phyloP scores from a whole-genome alignment of 1,140 invertebrate species.

The Oncopodura yosiiana region DNA sequence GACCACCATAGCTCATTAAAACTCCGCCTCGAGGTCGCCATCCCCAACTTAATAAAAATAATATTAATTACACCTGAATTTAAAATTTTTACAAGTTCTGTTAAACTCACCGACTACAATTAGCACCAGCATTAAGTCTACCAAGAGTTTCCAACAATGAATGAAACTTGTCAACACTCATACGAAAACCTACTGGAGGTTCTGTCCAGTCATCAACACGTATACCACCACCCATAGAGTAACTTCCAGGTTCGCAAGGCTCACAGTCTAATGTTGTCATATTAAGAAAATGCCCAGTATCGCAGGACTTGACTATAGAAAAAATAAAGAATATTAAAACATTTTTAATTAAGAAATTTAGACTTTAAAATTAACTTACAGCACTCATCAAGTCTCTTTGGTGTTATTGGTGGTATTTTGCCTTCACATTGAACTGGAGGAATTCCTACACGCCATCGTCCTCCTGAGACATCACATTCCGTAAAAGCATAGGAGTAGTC shows the following conservation, averaged over 20 bases:
- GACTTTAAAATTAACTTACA: slow-evolving; percentile 39
- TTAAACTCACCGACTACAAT: slow-evolving; percentile 39
- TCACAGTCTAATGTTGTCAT: slow-evolving; percentile 42
- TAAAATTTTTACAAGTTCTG: background rate
- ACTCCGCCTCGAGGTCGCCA: slow-evolving; percentile 43
- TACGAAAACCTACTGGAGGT: slow-evolving; percentile 43
- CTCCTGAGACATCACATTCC: slow-evolving; percentile 46
- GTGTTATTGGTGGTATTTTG: slow-evolving; percentile 40
- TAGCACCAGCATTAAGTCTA: slow-evolving; percentile 35
- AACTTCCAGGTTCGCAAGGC: slow-evolving; percentile 45
- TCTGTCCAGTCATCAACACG: slow-evolving; percentile 45
- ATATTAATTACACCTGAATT: background rate
- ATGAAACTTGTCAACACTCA: slow-evolving; percentile 42
- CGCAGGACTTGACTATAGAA: slow-evolving; percentile 44
- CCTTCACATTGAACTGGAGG: slow-evolving; percentile 42
- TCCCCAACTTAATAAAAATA: slow-evolving; percentile 37
- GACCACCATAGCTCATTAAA: slow-evolving; percentile 39
- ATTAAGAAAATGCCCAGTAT: slow-evolving; percentile 45
- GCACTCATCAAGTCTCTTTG: slow-evolving; percentile 45
- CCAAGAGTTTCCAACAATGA: slow-evolving; percentile 37
- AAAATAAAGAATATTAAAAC: slow-evolving; percentile 17
- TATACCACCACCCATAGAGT: slow-evolving; percentile 47
- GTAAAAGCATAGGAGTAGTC: slow-evolving; percentile 51
- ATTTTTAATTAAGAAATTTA: background rate
- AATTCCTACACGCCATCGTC: slow-evolving; percentile 48